Evolutionary conservation across 2,797 vertebrate species (phyloP), one percentile per base, ranked within the genome.

Genomic region (Bryconaethiops microstoma): DNA sequence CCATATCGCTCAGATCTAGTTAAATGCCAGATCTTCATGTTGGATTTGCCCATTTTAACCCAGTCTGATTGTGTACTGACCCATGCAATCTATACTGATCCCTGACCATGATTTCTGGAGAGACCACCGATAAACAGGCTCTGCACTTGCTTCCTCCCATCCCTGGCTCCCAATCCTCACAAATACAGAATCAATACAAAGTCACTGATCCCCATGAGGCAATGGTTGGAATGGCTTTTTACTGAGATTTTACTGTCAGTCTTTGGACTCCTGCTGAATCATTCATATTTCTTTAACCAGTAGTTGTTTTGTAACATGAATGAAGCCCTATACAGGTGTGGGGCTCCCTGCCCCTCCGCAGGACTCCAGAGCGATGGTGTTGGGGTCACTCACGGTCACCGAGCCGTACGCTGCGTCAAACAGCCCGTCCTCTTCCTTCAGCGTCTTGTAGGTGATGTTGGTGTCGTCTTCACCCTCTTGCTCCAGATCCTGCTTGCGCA

Each of bases 381-480:
- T 92, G 0, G 91, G 93, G 84, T 95, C 94, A 1, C 95, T 95
- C 0, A 89, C 85, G 12, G 88, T 95, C 88, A 99, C 95, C 0
- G 97, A 92, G 17, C 97, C 97, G 0, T 99, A 99, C 0, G 95
- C 95, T 0, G 93, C 90, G 72, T 98, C 96, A 2, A 92, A 91
- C 1, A 90, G 92, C 77, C 91, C 86, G 63, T 98, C 97, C 71
- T 99, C 97, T 8, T 97, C 96, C 57, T 96, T 93, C 57, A 99
- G 95, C 82, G 96, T 95, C 83, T 95, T 96, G 75, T 99, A 99
- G 1, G 95, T 95, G 84, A 99, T 94, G 78, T 95, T 94, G 0
- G 95, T 95, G 77, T 96, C 96, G 64, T 96, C 93, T 0, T 96
- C 94, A 0, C 85, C 83, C 62, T 93, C 93, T 4, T 90, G 35